Base-by-base conservation (phyloP, 2,888 invertebrate genomes). In the Campoletis raptor region DNA sequence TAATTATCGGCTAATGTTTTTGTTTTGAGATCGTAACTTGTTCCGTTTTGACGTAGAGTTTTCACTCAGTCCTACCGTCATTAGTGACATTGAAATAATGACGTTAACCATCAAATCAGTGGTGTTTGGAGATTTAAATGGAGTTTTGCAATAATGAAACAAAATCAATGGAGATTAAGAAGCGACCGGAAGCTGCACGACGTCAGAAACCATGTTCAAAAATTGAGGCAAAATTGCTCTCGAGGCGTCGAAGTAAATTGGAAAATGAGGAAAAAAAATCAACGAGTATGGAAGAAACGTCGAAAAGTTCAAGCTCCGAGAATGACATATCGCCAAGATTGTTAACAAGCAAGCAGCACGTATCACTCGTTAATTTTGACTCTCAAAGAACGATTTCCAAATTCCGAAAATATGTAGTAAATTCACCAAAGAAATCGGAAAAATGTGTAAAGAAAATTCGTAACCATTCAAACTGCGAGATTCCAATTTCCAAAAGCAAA, bases 261-360 rank as follows among this genome's bases (percentile, higher is more conserved):
- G 73, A 84, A 36, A 74, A 69, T 37, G 72, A 77, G n/a, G 73
- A 82, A 67, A 57, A 76, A 48, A 37, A 61, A 76, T 66, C 67
- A 21, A 6, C 82, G 24, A 76, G 67, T 54, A 57, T 67, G 24
- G 10, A 37, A 21, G 48, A 64, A 54, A 12, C 61, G 10, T 15
- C 30, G 21, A 67, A 9, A 54, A 36, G 30, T 76, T 87, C 87
- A 42, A 82, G 82, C 57, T 61, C 82, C n/a, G 87, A 82, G 2
- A 81, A 64, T 21, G 87, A 84, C n/a, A 69, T 78, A n/a, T 80
- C 80, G 24, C 85, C 64, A 10, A 83, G 79, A 80, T 73, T 84
- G 9, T 76, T 79, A 15, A 84, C 81, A 4, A 88, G 88, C 70
- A 88, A 88, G 54, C 87, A 88, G 69, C 78, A 80, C 66, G 88